These are phyloP conservation scores for Clinocottus analis DNA, from an alignment of 2,113 vertebrate species.

Conservation along the genomic window DNA sequence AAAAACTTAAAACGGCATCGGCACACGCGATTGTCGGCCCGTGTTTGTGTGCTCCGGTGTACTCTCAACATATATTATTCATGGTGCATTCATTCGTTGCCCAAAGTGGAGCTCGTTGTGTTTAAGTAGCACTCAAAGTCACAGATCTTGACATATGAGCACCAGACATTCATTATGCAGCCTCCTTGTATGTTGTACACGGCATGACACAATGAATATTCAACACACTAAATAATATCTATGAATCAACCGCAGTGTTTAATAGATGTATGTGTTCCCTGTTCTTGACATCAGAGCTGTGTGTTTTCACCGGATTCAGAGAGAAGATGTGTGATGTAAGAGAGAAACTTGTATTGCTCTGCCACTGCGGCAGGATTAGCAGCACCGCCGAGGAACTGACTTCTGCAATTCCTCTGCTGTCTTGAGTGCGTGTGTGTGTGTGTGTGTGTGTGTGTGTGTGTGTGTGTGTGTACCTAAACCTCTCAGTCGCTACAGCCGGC, in stretches of 20 bases:
- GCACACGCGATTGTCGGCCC: slow-evolving; percentile 32
- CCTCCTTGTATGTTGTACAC: background rate
- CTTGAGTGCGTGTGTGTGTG: slow-evolving; percentile 30
- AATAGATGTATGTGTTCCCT: background rate
- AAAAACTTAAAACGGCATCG: slow-evolving; percentile 53
- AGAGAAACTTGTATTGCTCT: slow-evolving; percentile 40
- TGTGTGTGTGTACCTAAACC: slow-evolving; percentile 27
- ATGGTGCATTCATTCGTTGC: slow-evolving; percentile 33
- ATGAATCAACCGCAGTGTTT: background rate
- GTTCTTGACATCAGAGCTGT: slow-evolving; percentile 28
- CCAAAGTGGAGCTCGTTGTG: slow-evolving; percentile 50
- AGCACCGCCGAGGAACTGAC: slow-evolving; percentile 34
- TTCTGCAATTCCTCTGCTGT: slow-evolving; percentile 40
- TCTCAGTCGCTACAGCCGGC: slow-evolving; percentile 22
- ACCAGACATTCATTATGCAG: slow-evolving; percentile 18
- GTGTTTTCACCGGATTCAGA: slow-evolving; percentile 45
- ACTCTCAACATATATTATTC: slow-evolving; percentile 54
- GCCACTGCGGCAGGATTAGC: slow-evolving; percentile 61
- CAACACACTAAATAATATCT: background rate
- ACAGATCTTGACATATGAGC: background rate
- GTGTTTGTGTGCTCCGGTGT: slow-evolving; percentile 25
- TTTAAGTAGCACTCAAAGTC: slow-evolving; percentile 52
- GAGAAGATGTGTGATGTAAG: slow-evolving; percentile 48
- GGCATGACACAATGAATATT: background rate
- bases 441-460: slow-evolving; percentile 6